Conservation (phyloP, 1,140 invertebrate species). For the Lepidostoma basale region DNA sequence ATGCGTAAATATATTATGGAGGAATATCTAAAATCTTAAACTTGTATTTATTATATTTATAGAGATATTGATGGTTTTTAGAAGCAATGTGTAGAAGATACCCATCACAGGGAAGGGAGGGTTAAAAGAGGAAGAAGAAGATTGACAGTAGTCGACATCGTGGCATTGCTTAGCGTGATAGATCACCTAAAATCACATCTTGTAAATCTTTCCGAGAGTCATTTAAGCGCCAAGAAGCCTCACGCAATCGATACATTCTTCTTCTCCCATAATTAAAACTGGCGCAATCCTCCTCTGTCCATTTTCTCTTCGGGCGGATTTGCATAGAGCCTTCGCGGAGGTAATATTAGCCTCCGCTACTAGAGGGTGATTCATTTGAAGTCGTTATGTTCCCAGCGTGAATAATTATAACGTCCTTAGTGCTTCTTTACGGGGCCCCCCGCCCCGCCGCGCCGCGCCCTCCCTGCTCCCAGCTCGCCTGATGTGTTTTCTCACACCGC, state of each 20-base stretch:
- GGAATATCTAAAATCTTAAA: no score
- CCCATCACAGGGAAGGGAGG: no score
- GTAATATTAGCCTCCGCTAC: slow-evolving; percentile 25
- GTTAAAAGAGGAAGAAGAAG: no score
- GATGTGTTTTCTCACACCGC: not conserved
- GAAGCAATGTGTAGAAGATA: no score
- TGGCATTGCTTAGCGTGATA: not conserved
- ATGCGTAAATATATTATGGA: no score
- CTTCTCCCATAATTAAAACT: slow-evolving; percentile 19
- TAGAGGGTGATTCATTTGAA: slow-evolving; percentile 34
- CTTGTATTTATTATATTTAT: no score
- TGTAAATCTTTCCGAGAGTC: not conserved
- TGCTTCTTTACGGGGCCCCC: slow-evolving; percentile 29
- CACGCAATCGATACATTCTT: slow-evolving; percentile 18
- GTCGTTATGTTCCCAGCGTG: slow-evolving; percentile 33
- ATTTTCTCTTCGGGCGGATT: slow-evolving; percentile 25
- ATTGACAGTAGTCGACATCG: no score
- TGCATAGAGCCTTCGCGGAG: slow-evolving; percentile 29
- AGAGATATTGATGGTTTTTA: no score
- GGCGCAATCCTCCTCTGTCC: slow-evolving; percentile 23
- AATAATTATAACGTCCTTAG: slow-evolving; percentile 38
- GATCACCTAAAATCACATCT: not conserved
- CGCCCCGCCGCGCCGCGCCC: not conserved
- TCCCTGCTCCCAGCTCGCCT: not conserved
- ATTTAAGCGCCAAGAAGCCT: not conserved